Conservation (phyloP, 2,113 vertebrate genomes). For the Halcyon senegalensis region DNA sequence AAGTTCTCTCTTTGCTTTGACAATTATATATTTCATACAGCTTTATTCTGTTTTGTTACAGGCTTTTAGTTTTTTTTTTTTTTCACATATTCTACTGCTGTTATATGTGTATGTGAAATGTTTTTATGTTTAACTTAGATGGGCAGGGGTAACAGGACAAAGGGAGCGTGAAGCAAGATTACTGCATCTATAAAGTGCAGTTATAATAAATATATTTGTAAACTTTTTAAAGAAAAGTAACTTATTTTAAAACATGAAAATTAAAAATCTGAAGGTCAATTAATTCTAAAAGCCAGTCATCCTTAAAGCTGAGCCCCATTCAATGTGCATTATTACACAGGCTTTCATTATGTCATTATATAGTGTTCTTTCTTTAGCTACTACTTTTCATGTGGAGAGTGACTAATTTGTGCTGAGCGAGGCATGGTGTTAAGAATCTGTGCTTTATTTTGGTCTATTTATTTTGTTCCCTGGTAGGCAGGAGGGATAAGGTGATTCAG, state of each 20-base stretch:
- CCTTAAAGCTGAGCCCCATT: background rate
- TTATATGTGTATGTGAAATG: background rate
- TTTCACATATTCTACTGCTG: background rate
- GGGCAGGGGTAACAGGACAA: background rate
- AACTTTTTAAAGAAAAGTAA: background rate
- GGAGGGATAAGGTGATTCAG: background rate
- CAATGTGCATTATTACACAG: background rate
- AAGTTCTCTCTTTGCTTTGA: background rate
- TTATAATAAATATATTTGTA: background rate
- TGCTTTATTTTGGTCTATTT: background rate
- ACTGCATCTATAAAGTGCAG: background rate
- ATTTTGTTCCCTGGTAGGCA: background rate
- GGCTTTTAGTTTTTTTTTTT: background rate
- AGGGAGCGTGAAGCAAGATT: background rate
- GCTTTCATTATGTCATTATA: fast-evolving
- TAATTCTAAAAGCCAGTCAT: background rate
- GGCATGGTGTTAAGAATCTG: background rate
- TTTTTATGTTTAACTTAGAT: background rate
- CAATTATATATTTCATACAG: background rate
- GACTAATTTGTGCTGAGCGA: background rate
- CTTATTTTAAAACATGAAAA: background rate
- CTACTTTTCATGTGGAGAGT: background rate
- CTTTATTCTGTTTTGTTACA: background rate
- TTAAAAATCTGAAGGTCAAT: background rate
- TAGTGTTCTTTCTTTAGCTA: background rate